Percentiles rank a stretch among this genome's conserved stretches.
phyloP scores from a whole-genome alignment of 2,113 vertebrate species.

The Acrocephalus arundinaceus region DNA sequence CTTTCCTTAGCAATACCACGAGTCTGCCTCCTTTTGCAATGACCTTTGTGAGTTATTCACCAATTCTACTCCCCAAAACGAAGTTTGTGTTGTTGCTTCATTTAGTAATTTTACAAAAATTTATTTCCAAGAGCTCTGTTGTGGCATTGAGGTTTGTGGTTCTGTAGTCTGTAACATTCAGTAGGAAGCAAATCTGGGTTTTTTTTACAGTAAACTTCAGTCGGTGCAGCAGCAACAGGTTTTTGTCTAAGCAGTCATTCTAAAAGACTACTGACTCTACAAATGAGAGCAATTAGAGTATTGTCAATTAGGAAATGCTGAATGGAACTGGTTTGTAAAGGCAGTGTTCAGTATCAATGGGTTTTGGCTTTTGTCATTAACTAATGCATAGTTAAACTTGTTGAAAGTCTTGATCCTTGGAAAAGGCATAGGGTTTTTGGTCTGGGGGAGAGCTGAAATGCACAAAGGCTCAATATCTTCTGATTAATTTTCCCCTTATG shows the following conservation, averaged over 20 bases:
- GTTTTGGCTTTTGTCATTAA: background rate
- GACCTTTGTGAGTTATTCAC: background rate
- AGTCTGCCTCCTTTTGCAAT: background rate
- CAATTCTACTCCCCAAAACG: background rate
- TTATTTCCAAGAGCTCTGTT: background rate
- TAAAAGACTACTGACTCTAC: background rate
- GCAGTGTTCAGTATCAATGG: background rate
- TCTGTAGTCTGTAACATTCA: background rate
- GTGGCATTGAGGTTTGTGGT: background rate
- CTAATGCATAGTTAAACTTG: background rate
- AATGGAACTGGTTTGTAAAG: background rate
- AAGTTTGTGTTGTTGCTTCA: background rate
- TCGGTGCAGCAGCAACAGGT: background rate
- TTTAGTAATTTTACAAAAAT: background rate
- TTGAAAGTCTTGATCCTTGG: background rate
- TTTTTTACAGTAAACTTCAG: background rate
- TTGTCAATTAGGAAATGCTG: background rate
- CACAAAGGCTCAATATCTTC: background rate
- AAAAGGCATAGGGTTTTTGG: background rate
- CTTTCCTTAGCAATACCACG: background rate
- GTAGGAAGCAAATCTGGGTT: background rate
- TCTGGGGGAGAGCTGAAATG: background rate
- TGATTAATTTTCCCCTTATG: background rate
- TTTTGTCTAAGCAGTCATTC: background rate
- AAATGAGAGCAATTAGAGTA: background rate